phyloP scores from a whole-genome alignment of 2,797 vertebrate species.

The Galago senegalensis region DNA sequence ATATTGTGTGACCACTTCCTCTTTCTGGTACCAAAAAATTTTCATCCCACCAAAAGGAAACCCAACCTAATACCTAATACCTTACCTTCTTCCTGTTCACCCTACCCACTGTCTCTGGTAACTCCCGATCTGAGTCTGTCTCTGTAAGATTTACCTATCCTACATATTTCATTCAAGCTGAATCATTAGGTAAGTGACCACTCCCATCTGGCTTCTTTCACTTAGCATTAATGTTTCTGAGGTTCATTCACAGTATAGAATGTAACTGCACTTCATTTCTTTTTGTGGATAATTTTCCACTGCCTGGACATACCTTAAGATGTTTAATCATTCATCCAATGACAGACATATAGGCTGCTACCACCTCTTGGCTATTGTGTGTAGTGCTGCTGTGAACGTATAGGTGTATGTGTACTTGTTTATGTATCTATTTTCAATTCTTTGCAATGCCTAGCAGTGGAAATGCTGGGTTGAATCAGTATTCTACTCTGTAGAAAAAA shows the following conservation, averaged over 20 bases:
- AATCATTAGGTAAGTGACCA: background rate
- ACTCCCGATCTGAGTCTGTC: background rate
- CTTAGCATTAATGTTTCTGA: slow-evolving; percentile 39
- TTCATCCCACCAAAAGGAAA: slow-evolving; percentile 2
- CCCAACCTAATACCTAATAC: background rate
- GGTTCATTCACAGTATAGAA: background rate
- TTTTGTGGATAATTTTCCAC: slow-evolving; percentile 12
- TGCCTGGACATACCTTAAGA: background rate
- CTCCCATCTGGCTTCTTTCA: background rate
- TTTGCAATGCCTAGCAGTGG: background rate
- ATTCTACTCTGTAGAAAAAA: slow-evolving; percentile 23
- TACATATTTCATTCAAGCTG: background rate
- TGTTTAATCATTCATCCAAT: slow-evolving; percentile 26
- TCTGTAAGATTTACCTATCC: background rate
- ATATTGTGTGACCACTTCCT: background rate
- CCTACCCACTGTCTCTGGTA: background rate
- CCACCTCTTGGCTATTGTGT: background rate
- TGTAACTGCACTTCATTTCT: background rate
- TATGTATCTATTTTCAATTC: slow-evolving; percentile 13
- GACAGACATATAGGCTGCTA: background rate
- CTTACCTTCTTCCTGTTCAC: background rate
- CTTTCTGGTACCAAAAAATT: background rate
- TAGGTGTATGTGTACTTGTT: background rate
- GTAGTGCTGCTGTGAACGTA: background rate
- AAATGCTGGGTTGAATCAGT: background rate